These are phyloP conservation scores for Drosophila fulvimacula DNA, from an alignment of 2,888 invertebrate species.

Conservation along the genomic window DNA sequence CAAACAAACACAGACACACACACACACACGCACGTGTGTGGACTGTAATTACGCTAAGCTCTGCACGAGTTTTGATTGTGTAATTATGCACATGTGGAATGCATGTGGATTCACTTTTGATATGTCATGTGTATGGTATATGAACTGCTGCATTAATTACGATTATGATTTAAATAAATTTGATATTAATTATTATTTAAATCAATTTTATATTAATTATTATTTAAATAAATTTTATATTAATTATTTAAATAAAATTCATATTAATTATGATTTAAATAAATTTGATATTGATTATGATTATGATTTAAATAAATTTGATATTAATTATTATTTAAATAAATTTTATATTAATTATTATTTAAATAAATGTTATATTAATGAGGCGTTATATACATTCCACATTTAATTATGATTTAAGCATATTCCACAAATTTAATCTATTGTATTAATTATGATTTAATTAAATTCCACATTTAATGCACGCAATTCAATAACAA, in stretches of 20 bases:
- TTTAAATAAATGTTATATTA: neutral
- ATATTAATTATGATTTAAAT: neutral
- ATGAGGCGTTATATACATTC: neutral
- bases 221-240: neutral
- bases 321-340: no score
- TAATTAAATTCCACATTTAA: no score
- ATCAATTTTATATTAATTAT: neutral
- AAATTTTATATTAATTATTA: neutral
- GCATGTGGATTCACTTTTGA: constrained; percentile 14
- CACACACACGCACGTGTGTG: neutral
- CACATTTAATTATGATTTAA: neutral
- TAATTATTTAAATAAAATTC: neutral
- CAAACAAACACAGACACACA: neutral
- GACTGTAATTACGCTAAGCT: constrained; percentile 27
- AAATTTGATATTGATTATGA: neutral
- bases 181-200: no score
- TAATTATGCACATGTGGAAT: constrained; percentile 24
- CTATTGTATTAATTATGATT: no score
- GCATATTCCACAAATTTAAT: no score
- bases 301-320: neutral
- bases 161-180: neutral
- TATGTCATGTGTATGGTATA: neutral
- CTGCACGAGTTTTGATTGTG: constrained; percentile 31
- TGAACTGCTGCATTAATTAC: neutral
- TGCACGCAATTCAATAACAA: no score